These are phyloP conservation scores for Cryptophagus acutangulus DNA, from an alignment of 2,888 invertebrate species.

Conservation along the genomic window DNA sequence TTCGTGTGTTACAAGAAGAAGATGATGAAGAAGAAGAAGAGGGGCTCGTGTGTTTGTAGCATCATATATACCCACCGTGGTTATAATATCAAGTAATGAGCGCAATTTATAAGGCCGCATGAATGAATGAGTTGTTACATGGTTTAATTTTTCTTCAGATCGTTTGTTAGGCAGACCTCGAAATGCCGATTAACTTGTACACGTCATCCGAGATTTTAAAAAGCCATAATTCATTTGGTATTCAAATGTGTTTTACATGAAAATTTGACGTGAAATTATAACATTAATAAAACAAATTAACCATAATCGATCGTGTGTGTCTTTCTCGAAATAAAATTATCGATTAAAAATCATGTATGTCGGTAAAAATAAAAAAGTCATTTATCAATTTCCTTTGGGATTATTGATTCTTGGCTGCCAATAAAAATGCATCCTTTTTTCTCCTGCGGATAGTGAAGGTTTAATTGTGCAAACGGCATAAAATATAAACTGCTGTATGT, in stretches of 20 bases:
- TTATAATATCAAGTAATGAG: slow-evolving; percentile 39
- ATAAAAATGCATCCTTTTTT: no score
- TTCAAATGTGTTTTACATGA: slow-evolving; percentile 34
- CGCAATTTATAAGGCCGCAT: slow-evolving; percentile 37
- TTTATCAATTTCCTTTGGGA: no score
- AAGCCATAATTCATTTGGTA: slow-evolving; percentile 34
- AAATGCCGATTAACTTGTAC: slow-evolving; percentile 42
- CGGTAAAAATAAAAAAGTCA: no score
- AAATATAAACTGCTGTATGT: no score
- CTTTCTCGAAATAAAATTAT: neutral
- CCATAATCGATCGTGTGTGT: slow-evolving; percentile 11
- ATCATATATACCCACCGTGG: slow-evolving; percentile 36
- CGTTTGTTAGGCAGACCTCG: slow-evolving; percentile 35
- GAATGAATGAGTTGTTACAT: slow-evolving; percentile 40
- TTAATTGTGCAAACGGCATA: no score
- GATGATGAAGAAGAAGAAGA: no score
- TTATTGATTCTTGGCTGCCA: no score
- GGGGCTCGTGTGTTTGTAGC: no score
- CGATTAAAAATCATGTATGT: no score
- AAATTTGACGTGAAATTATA: slow-evolving; percentile 29
- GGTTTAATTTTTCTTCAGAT: slow-evolving; percentile 42
- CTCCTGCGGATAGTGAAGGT: no score
- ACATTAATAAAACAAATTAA: slow-evolving; percentile 30
- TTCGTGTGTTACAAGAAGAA: no score
- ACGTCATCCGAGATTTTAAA: slow-evolving; percentile 33